Base-by-base conservation (phyloP, 2,113 vertebrate species). In the Atrichornis clamosus region DNA sequence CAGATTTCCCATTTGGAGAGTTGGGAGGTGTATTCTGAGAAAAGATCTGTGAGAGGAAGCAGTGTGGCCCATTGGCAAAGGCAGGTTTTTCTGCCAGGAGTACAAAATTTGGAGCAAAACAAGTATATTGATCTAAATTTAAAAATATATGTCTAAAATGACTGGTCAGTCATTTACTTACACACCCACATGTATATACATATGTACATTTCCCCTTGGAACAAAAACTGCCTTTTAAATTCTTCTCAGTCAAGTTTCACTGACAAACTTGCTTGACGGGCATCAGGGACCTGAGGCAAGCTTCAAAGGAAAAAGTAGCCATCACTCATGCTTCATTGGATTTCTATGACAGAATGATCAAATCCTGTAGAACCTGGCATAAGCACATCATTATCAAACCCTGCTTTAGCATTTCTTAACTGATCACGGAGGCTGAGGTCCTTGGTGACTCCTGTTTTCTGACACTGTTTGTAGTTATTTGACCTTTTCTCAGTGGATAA, bases 401-500 rank as follows among this genome's bases (percentile, higher is more conserved):
- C 98, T 97, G 98, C 98, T 97, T 97, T 97, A 98, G 98, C 98
- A 98, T 98, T 98, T 98, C 98, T 98, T 98, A 98, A 97, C 97
- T 95, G 98, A 98, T 98, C 98, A 98, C 95, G 96, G 97, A 98
- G 83, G 95, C 98, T 77, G 77, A 77, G 96, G 97, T 98, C 98
- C 98, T 98, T 97, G 95, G 98, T 98, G 98, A 96, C 97, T 98
- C 96, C 96, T 96, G 97, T 98, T 98, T 98, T 98, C 98, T 98
- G 98, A 98, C 98, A 98, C 98, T 98, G 98, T 98, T 99, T 99
- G 98, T 99, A 98, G 98, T 99, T 98, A 97, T 98, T 98, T 99
- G 99, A 99, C 99, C 99, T 99, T 99, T 99, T 99, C 98, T 99
- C 98, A 97, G 98, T 98, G 97, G 98, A 98, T 99, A 99, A 99